phyloP scores from a whole-genome alignment of 2,797 vertebrate species.

The Phrynocephalus forsythii region DNA sequence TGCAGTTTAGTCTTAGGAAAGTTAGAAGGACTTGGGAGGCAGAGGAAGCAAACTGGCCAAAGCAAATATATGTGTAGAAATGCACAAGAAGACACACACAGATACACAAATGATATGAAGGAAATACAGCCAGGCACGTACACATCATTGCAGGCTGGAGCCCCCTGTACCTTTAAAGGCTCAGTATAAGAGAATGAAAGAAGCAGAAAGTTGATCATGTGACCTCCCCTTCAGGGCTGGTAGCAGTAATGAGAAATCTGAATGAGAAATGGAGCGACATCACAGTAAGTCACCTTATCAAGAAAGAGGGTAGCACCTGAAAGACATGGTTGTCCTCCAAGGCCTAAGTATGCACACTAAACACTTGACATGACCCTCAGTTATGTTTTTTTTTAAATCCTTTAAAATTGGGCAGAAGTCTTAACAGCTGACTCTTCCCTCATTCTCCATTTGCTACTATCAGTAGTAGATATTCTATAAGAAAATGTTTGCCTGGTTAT shows the following conservation, averaged over 20 bases:
- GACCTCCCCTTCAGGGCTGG: slow-evolving; percentile 73
- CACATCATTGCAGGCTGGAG: slow-evolving; percentile 57
- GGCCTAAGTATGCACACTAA: slow-evolving; percentile 20
- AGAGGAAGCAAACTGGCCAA: slow-evolving; percentile 70
- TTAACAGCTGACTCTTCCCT: slow-evolving; percentile 39
- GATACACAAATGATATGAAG: slow-evolving; percentile 62
- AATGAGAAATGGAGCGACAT: slow-evolving; percentile 69
- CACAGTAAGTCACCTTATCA: slow-evolving; percentile 67
- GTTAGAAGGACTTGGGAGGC: slow-evolving; percentile 70
- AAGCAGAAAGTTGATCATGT: slow-evolving; percentile 73
- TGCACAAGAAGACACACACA: slow-evolving; percentile 27
- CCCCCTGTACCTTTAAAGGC: slow-evolving; percentile 78
- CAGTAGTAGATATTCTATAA: slow-evolving; percentile 7
- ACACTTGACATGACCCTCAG: slow-evolving; percentile 12
- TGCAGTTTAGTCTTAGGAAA: slow-evolving; percentile 75
- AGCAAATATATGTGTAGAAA: slow-evolving; percentile 68
- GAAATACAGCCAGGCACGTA: slow-evolving; percentile 71
- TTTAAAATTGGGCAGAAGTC: slow-evolving; percentile 24
- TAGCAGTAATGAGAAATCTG: slow-evolving; percentile 76
- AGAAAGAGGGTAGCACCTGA: slow-evolving; percentile 35
- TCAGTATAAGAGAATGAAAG: slow-evolving; percentile 75
- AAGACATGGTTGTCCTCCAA: slow-evolving; percentile 32
- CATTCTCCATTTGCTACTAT: slow-evolving; percentile 27
- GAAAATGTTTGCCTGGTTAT: slow-evolving; percentile 31
- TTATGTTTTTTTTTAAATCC: background rate